Evolutionary conservation across 2,113 vertebrate genomes (phyloP), one percentile per base, ranked within the genome.

Genomic region (Crocuta crocuta): DNA sequence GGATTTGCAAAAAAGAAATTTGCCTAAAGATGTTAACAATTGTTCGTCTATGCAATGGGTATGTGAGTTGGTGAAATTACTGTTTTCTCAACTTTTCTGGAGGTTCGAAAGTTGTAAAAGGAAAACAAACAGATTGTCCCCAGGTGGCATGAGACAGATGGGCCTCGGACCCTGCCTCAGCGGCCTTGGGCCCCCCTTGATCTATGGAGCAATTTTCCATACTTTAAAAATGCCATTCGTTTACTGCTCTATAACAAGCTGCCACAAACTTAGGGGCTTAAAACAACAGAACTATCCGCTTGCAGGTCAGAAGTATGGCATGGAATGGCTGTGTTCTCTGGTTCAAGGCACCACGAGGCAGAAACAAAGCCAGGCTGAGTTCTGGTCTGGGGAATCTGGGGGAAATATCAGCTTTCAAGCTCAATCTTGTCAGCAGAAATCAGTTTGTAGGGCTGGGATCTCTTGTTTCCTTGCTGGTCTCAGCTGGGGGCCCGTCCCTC

Each of bases 161-260:
- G 33, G 33, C 33, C 4, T 24, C 39, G 50, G 61, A 28, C 17
- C 13, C n/a, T 4, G 10, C 4, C 28, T 53, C n/a, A 33, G n/a
- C n/a, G 50, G 43, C n/a, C 7, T 12, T 0, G 2, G 4, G 12
- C 31, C 11, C 0, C 2, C 13, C 13, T 33, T 48, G 45, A 48
- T 43, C 50, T 35, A 16, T 31, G 19, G 10, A 82, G 35, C 8
- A 63, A 63, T 45, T 79, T 89, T 53, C 43, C 55, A 10, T 43
- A 87, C n/a, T 55, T 80, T 80, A 53, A 94, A 86, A 74, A 86
- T 65, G 39, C 55, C 39, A 70, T 11, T 68, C 1, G 3, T 76
- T 48, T 43, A 15, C 7, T 68, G 24, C 48, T 43, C n/a, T 53
- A 5, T 68, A 82, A 33, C 45, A 35, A 15, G n/a, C 31, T 10